phyloP scores from a whole-genome alignment of 1,140 invertebrate genomes.

The Bombus vancouverensis region DNA sequence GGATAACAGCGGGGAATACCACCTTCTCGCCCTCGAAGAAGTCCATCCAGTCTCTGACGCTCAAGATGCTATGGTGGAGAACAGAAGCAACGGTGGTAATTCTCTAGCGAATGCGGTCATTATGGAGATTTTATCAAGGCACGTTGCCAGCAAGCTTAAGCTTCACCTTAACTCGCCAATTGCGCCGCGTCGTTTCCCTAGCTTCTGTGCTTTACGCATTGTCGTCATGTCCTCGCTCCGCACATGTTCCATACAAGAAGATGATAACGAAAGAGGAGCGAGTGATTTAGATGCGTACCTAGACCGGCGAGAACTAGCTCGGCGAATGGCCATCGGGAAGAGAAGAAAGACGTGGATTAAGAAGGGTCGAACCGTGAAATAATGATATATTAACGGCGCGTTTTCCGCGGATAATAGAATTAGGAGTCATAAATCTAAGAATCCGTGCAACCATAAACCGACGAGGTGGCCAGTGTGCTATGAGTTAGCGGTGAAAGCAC shows the following conservation, averaged over 20 bases:
- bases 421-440: slow-evolving; percentile 36
- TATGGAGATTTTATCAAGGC: slow-evolving; percentile 79
- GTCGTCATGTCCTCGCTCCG: slow-evolving; percentile 22
- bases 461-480: not conserved
- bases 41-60: slow-evolving; percentile 29
- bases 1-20: slow-evolving; percentile 64
- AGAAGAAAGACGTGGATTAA: not conserved
- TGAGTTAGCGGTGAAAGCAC: not conserved
- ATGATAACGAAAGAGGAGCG: slow-evolving; percentile 45
- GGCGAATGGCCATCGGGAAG: not conserved
- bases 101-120: slow-evolving; percentile 75
- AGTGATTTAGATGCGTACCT: slow-evolving; percentile 28
- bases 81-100: slow-evolving; percentile 75
- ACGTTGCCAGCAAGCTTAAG: slow-evolving; percentile 69
- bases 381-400: slow-evolving; percentile 27
- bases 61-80: slow-evolving; percentile 61
- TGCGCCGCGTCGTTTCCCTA: slow-evolving; percentile 63
- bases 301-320: not conserved
- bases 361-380: not conserved
- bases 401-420: slow-evolving; percentile 9
- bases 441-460: not conserved
- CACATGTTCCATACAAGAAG: slow-evolving; percentile 22
- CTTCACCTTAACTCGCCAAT: slow-evolving; percentile 70
- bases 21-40: slow-evolving; percentile 41
- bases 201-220: slow-evolving; percentile 57